Evolutionary conservation across 1,140 invertebrate genomes (phyloP), one percentile per base, ranked within the genome.

Genomic region (Tribolium castaneum): DNA sequence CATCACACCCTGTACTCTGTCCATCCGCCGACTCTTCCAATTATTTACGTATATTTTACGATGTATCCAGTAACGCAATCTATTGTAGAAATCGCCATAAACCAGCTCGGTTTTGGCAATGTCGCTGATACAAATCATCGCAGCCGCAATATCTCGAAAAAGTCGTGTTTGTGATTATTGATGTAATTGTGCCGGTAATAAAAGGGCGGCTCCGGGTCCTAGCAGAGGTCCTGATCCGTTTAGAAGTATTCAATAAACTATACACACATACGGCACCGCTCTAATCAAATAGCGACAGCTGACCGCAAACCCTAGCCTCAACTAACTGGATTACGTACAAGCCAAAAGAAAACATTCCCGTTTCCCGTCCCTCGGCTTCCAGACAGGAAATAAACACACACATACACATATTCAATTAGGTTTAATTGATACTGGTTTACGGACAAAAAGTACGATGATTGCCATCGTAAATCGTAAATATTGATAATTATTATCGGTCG

Each of bases 261-360:
- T 66, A 66, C 59, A 59, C 54, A 66, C 59, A 66, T 66, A 66
- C 25, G 59, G 59, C 59, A 66, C 59, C 25, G 59, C 59, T 66
- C 71, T 73, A 56, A 73, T 73, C 71, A 73, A 73, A 73, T 56
- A 73, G 52, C 71, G 45, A 56, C 71, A 73, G 71, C 71, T 73
- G 71, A 73, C 71, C 71, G 49, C 71, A 73, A 50, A 73, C 49
- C 59, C 59, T 66, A 59, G 54, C 54, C 54, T 59, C 54, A 25
- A 25, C 25, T 66, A 66, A 66, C 59, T 66, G 59, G 59, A 66
- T 66, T 66, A 66, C 59, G 30, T 66, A 66, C 30, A 35, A 66
- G 59, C 59, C 59, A 66, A 66, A 66, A 66, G 59, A 66, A 66
- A 66, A 66, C 59, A 66, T 66, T 66, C 59, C 59, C 30, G 59